phyloP scores from a whole-genome alignment of 2,797 vertebrate species.

The Acanthurus tractus region DNA sequence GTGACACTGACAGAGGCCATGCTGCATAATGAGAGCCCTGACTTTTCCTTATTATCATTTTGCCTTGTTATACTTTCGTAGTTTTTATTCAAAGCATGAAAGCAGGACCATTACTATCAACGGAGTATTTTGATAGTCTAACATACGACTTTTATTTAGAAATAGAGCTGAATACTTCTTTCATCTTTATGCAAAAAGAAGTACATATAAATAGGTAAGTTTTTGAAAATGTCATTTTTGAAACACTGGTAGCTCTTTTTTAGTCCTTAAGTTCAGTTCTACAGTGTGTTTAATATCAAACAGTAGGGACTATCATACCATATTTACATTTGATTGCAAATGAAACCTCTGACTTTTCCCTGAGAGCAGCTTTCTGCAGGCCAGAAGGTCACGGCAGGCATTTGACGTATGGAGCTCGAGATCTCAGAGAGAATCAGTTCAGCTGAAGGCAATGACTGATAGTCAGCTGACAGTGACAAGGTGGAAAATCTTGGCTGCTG shows the following conservation, averaged over 20 bases:
- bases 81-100: no score
- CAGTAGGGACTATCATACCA: neutral
- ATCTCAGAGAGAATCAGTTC: conserved; percentile 43
- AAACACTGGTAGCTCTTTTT: conserved; percentile 7
- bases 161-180: no score
- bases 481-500: conserved; percentile 53
- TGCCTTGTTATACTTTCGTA: no score
- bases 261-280: neutral
- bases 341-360: conserved; percentile 18
- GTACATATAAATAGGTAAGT: no score
- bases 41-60: no score
- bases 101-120: no score
- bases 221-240: neutral
- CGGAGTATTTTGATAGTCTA: no score
- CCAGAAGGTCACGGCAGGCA: conserved; percentile 38
- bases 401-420: conserved; percentile 31
- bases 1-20: no score
- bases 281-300: conserved; percentile 5
- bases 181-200: no score
- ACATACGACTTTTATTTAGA: no score
- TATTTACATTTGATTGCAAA: conserved; percentile 4
- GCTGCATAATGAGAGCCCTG: no score
- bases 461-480: conserved; percentile 76
- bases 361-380: conserved; percentile 32
- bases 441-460: conserved; percentile 54